Percentiles rank a stretch among this genome's conserved stretches.
These are phyloP conservation scores for Tenodera sinensis DNA, from an alignment of 2,888 invertebrate species.

Conservation along the genomic window DNA sequence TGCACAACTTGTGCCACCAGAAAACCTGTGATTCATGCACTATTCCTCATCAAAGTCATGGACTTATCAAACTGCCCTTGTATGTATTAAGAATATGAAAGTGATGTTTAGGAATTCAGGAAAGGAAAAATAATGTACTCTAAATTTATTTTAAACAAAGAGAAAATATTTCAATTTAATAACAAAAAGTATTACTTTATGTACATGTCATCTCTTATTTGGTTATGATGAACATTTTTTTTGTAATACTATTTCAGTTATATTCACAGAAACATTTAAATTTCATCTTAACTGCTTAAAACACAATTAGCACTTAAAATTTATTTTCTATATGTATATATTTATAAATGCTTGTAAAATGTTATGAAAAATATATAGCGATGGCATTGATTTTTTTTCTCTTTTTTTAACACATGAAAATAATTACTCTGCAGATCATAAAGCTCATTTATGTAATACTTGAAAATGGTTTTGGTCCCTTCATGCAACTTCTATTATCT, in stretches of 20 bases:
- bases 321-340: background rate
- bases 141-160: background rate
- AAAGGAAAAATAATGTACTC: background rate
- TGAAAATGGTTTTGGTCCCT: background rate
- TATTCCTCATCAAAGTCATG: too few relatives aligned
- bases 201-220: background rate
- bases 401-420: background rate
- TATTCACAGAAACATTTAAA: background rate
- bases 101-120: background rate
- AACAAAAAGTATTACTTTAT: background rate
- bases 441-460: background rate
- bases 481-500: background rate
- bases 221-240: background rate
- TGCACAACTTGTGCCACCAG: too few relatives aligned
- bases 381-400: background rate
- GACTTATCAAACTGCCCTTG: too few relatives aligned
- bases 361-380: background rate
- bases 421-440: background rate
- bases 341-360: background rate
- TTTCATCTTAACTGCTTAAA: background rate
- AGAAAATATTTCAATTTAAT: constrained; percentile 2
- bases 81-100: too few relatives aligned
- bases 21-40: too few relatives aligned
- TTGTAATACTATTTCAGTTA: background rate
- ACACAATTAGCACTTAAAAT: background rate